Evolutionary conservation across 1,140 invertebrate species (phyloP), one percentile per base, ranked within the genome.

Genomic region (Magallana angulata): DNA sequence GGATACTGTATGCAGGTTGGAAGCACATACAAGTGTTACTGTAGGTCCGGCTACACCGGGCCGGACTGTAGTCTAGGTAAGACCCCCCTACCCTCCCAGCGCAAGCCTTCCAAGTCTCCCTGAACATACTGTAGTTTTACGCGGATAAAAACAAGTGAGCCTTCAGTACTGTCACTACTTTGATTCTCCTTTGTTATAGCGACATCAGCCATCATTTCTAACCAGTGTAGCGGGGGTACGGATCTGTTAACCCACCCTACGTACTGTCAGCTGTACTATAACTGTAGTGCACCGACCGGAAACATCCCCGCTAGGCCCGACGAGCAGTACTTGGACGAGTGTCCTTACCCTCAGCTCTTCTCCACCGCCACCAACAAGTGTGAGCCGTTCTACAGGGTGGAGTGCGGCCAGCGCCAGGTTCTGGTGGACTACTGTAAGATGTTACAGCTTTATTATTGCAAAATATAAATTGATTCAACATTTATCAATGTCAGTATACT

Each of bases 221-320:
- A 18, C 8, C 80, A 82, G 80, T 82, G 80, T 57, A 14, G 56
- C 12, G 36, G 12, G 8, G 36, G 56, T 9, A 7, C 11, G 80
- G 12, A 30, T 16, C 18, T 90, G 56, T 64, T 90, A 59, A 85
- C 91, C 9, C 91, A 92, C 62, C 88, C 88, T 1, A 83, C 68
- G n/a, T 88, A 91, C 60, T 92, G 91, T 80, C 90, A 91, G 68
- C 80, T 90, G 0, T 92, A 89, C 84, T 92, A 92, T 64, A 89
- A 92, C 87, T 92, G 91, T 30, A 89, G 87, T 71, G 14, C 64
- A 7, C 14, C 30, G 12, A 87, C 91, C 18, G 56, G 48, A 1
- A 82, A 82, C 36, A 82, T 82, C 30, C 91, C 91, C 0, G 3
- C 14, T 16, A 59, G 84, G 14, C 87, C 81, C 57, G 87, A 88